Conservation (phyloP, 2,113 vertebrate species). For the Rhinoderma darwinii region DNA sequence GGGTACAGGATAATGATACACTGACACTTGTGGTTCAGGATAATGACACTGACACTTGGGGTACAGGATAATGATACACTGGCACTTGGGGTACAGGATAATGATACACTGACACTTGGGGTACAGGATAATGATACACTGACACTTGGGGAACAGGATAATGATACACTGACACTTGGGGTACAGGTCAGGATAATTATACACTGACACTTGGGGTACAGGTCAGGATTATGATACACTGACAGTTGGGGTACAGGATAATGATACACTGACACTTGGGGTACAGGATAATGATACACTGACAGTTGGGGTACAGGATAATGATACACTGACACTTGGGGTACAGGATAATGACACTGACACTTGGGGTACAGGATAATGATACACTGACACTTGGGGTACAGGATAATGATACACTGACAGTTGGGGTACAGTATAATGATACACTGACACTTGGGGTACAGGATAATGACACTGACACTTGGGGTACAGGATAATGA, state of each 20-base stretch:
- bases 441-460: no score
- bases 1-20: not conserved
- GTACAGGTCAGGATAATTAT: not conserved
- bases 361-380: not conserved
- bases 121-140: not conserved
- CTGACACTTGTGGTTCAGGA: not conserved
- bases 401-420: not conserved
- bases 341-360: not conserved
- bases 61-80: not conserved
- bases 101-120: not conserved
- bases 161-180: not conserved
- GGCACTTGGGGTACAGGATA: not conserved
- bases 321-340: not conserved
- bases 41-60: not conserved
- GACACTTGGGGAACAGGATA: not conserved
- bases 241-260: not conserved
- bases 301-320: not conserved
- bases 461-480: no score
- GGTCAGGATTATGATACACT: no score
- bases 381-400: not conserved
- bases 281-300: no score
- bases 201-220: not conserved
- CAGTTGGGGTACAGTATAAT: no score
- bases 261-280: not conserved
- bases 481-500: not conserved